phyloP scores from a whole-genome alignment of 2,113 vertebrate genomes.

The Procapra przewalskii region DNA sequence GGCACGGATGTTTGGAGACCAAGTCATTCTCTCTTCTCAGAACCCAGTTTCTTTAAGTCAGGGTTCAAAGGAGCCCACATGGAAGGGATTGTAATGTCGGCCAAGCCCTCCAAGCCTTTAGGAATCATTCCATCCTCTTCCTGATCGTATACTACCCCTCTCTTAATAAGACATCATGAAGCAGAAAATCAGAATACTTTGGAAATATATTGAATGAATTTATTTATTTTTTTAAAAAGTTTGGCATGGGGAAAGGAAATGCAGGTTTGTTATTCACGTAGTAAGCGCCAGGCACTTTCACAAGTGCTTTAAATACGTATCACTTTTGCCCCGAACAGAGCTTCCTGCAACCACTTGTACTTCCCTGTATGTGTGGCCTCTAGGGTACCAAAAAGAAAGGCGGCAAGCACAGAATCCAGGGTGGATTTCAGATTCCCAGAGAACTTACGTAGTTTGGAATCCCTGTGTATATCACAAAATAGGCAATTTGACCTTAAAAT shows the following conservation, averaged over 20 bases:
- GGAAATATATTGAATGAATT: background rate
- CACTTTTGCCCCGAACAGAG: background rate
- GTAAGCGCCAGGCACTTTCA: background rate
- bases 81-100: constrained; percentile 48
- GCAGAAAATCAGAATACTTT: background rate
- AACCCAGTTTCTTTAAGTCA: constrained; percentile 59
- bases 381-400: background rate
- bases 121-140: constrained; percentile 22
- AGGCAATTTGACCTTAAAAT: background rate
- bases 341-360: background rate
- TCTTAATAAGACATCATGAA: background rate
- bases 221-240: background rate
- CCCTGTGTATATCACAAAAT: background rate
- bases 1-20: constrained; percentile 47
- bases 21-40: constrained; percentile 62
- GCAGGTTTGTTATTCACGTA: background rate
- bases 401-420: background rate
- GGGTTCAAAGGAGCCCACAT: constrained; percentile 63
- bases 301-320: background rate
- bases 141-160: background rate
- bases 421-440: background rate
- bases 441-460: background rate
- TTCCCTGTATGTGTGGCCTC: background rate
- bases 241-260: background rate
- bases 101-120: constrained; percentile 5